Evolutionary conservation across 2,888 invertebrate genomes (phyloP).

Genomic region (Drosophila mettleri): DNA sequence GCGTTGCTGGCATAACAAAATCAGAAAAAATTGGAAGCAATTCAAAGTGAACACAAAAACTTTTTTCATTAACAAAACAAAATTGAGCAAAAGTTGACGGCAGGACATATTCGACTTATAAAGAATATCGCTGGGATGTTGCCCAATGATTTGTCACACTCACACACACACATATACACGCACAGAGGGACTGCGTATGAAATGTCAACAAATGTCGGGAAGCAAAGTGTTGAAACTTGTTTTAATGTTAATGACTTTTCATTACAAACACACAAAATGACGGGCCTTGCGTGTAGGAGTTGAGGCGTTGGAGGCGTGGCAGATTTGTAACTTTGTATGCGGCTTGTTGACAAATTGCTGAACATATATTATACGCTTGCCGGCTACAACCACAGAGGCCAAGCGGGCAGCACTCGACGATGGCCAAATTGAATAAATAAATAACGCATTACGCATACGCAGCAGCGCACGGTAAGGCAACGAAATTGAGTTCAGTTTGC

Average conservation of each 20-base stretch:
- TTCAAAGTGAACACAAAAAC: constrained; percentile 50
- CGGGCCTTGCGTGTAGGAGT: not conserved
- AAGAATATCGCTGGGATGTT: constrained; percentile 13
- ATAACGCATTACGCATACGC: constrained; percentile 65
- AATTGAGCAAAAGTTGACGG: constrained; percentile 60
- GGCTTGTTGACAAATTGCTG: constrained; percentile 66
- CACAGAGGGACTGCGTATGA: not conserved
- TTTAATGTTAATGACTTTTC: constrained; percentile 76
- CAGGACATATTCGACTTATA: constrained; percentile 32
- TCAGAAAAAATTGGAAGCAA: constrained; percentile 26
- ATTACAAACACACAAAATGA: constrained; percentile 51
- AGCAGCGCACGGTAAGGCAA: constrained; percentile 32
- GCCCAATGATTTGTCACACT: constrained; percentile 28
- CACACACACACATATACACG: constrained; percentile 5
- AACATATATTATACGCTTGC: constrained; percentile 65
- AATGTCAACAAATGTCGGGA: constrained; percentile 37
- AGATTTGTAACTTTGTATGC: constrained; percentile 23
- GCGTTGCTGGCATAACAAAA: constrained; percentile 49
- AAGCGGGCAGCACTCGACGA: constrained; percentile 32
- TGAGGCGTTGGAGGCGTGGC: constrained; percentile 1
- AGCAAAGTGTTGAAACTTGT: constrained; percentile 71
- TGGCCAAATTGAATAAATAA: constrained; percentile 66
- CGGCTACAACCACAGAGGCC: constrained; percentile 19
- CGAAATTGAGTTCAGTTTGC: constrained; percentile 14
- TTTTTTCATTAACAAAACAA: constrained; percentile 74